Evolutionary conservation across 2,797 vertebrate species (phyloP).

Genomic region (Acipenser oxyrinchus): DNA sequence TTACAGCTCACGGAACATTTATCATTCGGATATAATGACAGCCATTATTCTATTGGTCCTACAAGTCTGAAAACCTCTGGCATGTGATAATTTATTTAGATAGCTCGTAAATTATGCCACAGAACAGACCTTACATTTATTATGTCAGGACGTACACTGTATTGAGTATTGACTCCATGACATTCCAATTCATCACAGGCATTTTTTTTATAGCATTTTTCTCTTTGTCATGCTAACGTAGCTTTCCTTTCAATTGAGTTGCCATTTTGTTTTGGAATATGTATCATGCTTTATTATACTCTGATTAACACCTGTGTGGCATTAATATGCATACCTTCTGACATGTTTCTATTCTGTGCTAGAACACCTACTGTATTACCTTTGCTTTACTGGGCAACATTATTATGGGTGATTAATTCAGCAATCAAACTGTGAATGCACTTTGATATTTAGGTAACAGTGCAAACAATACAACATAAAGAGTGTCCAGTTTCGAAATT

Average conservation of each 20-base stretch:
- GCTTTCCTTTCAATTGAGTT: too few relatives aligned
- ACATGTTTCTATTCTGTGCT: too few relatives aligned
- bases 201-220: conserved; percentile 36
- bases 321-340: conserved; percentile 21
- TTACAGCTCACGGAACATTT: background rate
- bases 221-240: background rate
- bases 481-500: too few relatives aligned
- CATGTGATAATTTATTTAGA: conserved; percentile 48
- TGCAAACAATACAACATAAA: too few relatives aligned
- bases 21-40: background rate
- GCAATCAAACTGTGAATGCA: too few relatives aligned
- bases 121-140: conserved; percentile 46
- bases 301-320: conserved; percentile 24
- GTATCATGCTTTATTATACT: background rate
- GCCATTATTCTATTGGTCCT: conserved; percentile 28
- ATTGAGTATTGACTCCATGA: conserved; percentile 29
- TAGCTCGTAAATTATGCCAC: conserved; percentile 46
- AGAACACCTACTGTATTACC: too few relatives aligned
- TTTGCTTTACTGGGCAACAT: too few relatives aligned
- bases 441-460: too few relatives aligned
- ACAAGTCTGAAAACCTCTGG: conserved; percentile 29
- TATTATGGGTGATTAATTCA: too few relatives aligned
- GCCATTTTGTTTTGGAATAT: too few relatives aligned
- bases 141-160: conserved; percentile 27
- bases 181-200: conserved; percentile 17